Base-by-base conservation (phyloP, 2,888 invertebrate genomes). In the Seira ritae region DNA sequence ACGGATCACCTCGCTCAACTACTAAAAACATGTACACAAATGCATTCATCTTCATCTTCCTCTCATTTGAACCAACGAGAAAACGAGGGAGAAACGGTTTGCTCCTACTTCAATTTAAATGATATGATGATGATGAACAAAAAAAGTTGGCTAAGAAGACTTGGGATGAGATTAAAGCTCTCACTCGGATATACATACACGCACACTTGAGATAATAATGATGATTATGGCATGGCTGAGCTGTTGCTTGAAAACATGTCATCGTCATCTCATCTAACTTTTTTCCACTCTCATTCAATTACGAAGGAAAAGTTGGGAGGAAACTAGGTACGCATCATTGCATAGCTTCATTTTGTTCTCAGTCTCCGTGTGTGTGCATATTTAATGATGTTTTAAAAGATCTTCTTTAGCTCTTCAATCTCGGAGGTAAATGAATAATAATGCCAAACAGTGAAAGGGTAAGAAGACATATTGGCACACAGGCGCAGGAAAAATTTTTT, bases 1-100 rank as follows among this genome's bases (percentile, higher is more conserved):
- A 86, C 84, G 87, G 87, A 87, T 85, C 85, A 82, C 78, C 87
- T 86, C 87, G 84, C 81, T 84, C 85, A 84, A 77, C 79, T 72
- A 79, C 84, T 71, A 84, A 82, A 31, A 79, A 85, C 85, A 84
- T 74, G 80, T 78, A 74, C 77, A 77, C 71, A 23, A 74, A 62
- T 74, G 66, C 80, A 74, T 84, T 80, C 80, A 65, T 84, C 72
- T 82, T 69, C 62, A 37, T 79, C 23, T 22, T 78, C 6, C 62
- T 70, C 55, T 31, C 8, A 4, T 31, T 31, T 17, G 17, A 55
- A 65, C 17, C 37, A 74, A 37, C 65, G 22, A 31, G 31, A 31
- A 31, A 31, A 8, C 2, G 15, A 15, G 12, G 12, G 55, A 17
- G 15, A 55, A 55, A 55, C 55, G 55, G 55, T 55, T 72, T 60